These are phyloP conservation scores for Drosophila ochracea DNA, from an alignment of 2,888 invertebrate genomes.

Conservation along the genomic window DNA sequence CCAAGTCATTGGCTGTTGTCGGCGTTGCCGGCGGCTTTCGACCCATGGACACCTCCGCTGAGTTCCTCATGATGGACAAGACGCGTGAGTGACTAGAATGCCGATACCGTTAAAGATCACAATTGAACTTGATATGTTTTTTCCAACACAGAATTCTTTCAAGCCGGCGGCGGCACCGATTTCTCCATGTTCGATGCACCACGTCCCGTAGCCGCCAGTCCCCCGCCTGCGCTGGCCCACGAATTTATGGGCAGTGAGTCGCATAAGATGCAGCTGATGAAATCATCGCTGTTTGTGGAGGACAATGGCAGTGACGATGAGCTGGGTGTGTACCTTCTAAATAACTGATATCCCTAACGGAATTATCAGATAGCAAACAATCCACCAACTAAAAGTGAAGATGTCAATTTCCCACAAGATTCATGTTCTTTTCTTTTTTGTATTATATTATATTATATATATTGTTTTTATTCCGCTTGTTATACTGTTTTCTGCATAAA, in stretches of 20 bases:
- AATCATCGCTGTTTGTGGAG: slow-evolving; percentile 89
- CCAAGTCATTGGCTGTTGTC: slow-evolving; percentile 58
- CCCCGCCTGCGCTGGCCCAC: slow-evolving; percentile 88
- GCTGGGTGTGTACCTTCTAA: slow-evolving; percentile 57
- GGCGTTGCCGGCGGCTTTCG: slow-evolving; percentile 61
- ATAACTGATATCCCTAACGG: not conserved
- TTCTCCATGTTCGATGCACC: slow-evolving; percentile 77
- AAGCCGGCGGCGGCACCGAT: slow-evolving; percentile 67
- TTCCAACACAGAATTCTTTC: slow-evolving; percentile 74
- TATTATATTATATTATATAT: not conserved
- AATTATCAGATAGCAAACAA: not conserved
- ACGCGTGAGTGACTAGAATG: slow-evolving; percentile 68
- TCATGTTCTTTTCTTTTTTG: not conserved
- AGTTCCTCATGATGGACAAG: slow-evolving; percentile 82
- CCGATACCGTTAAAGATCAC: not conserved
- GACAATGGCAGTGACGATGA: slow-evolving; percentile 79
- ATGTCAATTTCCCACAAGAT: not conserved
- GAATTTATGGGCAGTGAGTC: slow-evolving; percentile 88
- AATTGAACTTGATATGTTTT: not conserved
- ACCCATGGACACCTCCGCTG: slow-evolving; percentile 79
- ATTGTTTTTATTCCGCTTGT: not conserved
- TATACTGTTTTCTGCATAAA: not conserved
- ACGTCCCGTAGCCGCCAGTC: slow-evolving; percentile 85
- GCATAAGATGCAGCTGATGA: slow-evolving; percentile 92
- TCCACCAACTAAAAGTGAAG: not conserved